These are phyloP conservation scores for Drosophila colorata DNA, from an alignment of 2,888 invertebrate genomes.

Conservation along the genomic window DNA sequence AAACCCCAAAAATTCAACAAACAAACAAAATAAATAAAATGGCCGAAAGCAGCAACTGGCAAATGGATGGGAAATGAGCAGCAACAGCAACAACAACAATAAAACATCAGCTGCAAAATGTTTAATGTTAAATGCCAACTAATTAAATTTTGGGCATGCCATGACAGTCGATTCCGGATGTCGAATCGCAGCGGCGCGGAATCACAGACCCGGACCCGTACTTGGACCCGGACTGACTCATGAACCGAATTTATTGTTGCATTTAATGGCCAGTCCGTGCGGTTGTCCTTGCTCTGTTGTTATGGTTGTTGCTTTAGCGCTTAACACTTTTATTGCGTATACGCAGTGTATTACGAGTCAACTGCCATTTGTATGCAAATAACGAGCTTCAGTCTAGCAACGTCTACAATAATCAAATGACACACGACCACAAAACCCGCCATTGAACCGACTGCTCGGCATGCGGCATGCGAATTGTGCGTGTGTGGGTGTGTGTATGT, in stretches of 20 bases:
- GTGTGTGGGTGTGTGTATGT: neutral
- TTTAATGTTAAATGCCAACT: conserved; percentile 77
- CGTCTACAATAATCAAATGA: conserved; percentile 43
- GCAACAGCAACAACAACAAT: conserved; percentile 21
- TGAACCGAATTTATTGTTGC: conserved; percentile 70
- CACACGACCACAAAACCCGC: conserved; percentile 52
- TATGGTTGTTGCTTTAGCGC: conserved; percentile 33
- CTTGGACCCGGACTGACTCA: conserved; percentile 1
- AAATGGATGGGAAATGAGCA: conserved; percentile 40
- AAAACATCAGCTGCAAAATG: conserved; percentile 52
- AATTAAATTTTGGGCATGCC: conserved; percentile 73
- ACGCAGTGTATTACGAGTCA: conserved; percentile 65
- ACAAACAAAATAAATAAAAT: conserved; percentile 18
- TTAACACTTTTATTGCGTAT: conserved; percentile 69
- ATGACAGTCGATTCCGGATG: conserved; percentile 48
- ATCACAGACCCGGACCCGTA: neutral
- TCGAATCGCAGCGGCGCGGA: conserved; percentile 12
- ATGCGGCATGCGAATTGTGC: neutral
- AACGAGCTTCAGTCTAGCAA: conserved; percentile 22
- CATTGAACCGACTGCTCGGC: conserved; percentile 27
- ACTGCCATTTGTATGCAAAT: conserved; percentile 60
- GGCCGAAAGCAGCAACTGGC: conserved; percentile 33
- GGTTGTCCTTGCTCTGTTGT: conserved; percentile 46
- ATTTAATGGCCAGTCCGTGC: conserved; percentile 72
- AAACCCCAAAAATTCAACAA: conserved; percentile 23